A percentile compares a stretch with the other conserved stretches of the same genome.
Conservation (phyloP, 2,113 vertebrate genomes). For the Eleginops maclovinus region DNA sequence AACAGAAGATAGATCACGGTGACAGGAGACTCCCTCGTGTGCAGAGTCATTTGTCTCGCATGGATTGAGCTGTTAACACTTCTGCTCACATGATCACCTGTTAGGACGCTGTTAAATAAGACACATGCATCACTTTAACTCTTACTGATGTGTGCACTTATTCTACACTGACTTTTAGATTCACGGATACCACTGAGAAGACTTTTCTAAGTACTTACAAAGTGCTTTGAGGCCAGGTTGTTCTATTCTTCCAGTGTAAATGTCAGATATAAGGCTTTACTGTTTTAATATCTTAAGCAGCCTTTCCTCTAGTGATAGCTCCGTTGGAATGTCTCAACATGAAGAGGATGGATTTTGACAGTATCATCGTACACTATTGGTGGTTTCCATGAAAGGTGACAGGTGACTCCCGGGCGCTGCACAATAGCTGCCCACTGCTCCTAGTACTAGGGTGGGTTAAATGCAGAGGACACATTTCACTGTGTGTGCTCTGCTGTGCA, state of each 20-base stretch:
- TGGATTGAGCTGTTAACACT: constrained; percentile 36
- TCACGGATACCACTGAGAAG: not conserved
- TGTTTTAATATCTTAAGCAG: not conserved
- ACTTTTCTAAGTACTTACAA: not conserved
- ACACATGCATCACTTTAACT: not conserved
- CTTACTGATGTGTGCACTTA: not conserved
- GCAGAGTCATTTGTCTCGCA: constrained; percentile 5
- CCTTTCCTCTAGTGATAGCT: not conserved
- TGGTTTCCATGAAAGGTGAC: not conserved
- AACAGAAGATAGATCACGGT: constrained; percentile 24
- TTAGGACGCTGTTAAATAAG: not conserved
- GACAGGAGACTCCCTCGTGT: constrained; percentile 19
- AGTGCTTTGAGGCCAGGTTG: not conserved
- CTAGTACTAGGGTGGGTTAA: too few relatives aligned
- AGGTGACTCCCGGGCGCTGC: too few relatives aligned
- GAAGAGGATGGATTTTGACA: not conserved
- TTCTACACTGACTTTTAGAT: not conserved
- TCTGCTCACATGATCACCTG: not conserved
- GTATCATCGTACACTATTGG: not conserved
- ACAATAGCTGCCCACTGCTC: too few relatives aligned
- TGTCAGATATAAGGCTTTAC: not conserved
- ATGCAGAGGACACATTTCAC: too few relatives aligned
- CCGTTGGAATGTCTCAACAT: not conserved
- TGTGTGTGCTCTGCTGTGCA: too few relatives aligned
- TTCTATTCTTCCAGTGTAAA: not conserved